Conservation (phyloP, 2,113 vertebrate genomes). For the Pardalotus punctatus region DNA sequence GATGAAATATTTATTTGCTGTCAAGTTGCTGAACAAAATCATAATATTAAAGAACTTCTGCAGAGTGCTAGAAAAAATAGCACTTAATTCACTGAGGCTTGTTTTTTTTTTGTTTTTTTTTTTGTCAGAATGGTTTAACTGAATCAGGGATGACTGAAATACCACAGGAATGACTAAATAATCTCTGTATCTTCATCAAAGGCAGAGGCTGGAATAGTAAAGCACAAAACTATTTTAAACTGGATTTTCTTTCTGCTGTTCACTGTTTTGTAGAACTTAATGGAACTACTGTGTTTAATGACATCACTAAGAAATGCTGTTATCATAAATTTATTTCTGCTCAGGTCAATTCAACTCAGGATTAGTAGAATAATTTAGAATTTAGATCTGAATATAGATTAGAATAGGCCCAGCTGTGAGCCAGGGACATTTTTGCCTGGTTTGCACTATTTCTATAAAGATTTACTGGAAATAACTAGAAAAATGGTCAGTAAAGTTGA, state of each 20-base stretch:
- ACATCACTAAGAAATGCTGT: not conserved
- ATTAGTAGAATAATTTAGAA: not conserved
- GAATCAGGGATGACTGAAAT: slow-evolving; percentile 37
- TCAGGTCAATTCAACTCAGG: not conserved
- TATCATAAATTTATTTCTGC: not conserved
- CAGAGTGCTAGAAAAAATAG: not conserved
- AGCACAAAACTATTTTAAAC: not conserved
- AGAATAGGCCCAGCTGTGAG: not conserved
- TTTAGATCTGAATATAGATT: not conserved
- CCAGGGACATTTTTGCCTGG: not conserved
- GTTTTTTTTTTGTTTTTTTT: slow-evolving; percentile 4
- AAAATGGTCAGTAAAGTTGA: not conserved
- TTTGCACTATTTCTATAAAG: not conserved
- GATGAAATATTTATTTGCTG: slow-evolving; percentile 29
- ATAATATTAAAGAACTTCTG: slow-evolving; percentile 5
- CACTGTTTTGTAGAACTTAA: not conserved
- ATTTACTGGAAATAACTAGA: not conserved
- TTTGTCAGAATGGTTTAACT: slow-evolving; percentile 41
- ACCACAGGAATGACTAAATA: slow-evolving; percentile 2
- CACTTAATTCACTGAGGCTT: not conserved
- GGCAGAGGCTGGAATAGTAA: not conserved
- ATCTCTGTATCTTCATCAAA: not conserved
- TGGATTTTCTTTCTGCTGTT: not conserved
- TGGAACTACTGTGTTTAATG: not conserved
- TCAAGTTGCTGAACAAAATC: slow-evolving; percentile 16